phyloP scores from a whole-genome alignment of 2,113 vertebrate genomes.

The Hippocampus guttulatus region DNA sequence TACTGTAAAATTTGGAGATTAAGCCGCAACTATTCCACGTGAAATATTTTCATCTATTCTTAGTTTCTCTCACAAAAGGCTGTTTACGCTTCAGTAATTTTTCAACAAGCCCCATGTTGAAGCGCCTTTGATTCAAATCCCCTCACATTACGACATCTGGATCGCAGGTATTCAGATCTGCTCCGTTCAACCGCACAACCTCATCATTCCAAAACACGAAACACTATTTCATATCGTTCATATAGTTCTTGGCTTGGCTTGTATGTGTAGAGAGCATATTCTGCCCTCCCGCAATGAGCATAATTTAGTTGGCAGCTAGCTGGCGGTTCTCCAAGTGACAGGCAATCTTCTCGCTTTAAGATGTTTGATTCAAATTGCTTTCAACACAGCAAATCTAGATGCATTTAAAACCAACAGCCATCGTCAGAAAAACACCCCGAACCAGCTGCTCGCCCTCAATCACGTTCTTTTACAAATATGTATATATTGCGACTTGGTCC shows the following conservation, averaged over 20 bases:
- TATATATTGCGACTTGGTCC: conserved; percentile 1
- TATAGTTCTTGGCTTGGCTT: too few species aligned
- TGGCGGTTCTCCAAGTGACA: too few species aligned
- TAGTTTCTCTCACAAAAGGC: neutral
- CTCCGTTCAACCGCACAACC: too few species aligned
- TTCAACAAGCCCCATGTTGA: neutral
- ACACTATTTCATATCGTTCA: too few species aligned
- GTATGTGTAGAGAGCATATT: too few species aligned
- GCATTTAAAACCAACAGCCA: conserved; percentile 47
- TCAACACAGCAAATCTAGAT: too few species aligned
- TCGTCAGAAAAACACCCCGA: conserved; percentile 51
- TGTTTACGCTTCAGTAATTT: neutral
- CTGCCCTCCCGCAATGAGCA: too few species aligned
- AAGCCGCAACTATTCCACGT: neutral
- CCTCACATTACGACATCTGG: neutral
- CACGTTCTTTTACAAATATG: conserved; percentile 19
- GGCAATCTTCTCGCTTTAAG: too few species aligned
- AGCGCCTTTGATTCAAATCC: neutral
- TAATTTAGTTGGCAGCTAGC: too few species aligned
- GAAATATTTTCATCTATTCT: neutral
- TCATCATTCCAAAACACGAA: too few species aligned
- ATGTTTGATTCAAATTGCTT: too few species aligned
- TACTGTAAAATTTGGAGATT: neutral
- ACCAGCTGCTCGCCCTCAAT: conserved; percentile 50
- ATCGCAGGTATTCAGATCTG: neutral